A percentile compares a stretch with the other conserved stretches of the same genome.
Conservation (phyloP, 1,140 invertebrate species). For the Cardiocondyla obscurior region DNA sequence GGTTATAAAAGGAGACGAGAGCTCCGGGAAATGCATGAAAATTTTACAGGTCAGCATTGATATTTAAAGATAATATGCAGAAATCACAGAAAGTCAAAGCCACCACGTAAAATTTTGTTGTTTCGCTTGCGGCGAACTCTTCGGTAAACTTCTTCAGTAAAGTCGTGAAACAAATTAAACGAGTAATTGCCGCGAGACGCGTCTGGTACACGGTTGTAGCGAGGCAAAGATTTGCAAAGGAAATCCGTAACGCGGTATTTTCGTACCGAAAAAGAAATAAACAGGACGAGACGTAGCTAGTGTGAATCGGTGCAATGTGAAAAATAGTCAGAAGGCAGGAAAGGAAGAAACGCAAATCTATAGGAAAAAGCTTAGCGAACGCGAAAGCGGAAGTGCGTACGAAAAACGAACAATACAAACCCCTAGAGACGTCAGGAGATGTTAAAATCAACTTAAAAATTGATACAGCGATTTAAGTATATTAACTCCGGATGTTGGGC, state of each 20-base stretch:
- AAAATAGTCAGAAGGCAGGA: conserved; percentile 37
- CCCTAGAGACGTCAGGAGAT: background rate
- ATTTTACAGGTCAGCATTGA: background rate
- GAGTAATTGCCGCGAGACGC: background rate
- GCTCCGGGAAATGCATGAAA: background rate
- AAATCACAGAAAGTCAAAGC: background rate
- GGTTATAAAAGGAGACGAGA: background rate
- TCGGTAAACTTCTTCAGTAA: background rate
- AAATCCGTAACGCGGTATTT: conserved; percentile 51
- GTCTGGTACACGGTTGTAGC: background rate
- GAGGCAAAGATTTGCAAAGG: conserved; percentile 27
- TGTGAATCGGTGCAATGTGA: conserved; percentile 14
- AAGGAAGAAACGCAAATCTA: background rate
- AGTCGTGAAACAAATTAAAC: background rate
- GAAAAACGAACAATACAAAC: background rate
- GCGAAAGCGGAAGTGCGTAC: conserved; percentile 34
- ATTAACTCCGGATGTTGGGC: background rate
- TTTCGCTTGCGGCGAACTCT: background rate
- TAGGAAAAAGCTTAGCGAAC: conserved; percentile 17
- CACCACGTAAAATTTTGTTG: background rate
- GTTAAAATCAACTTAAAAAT: conserved; percentile 7
- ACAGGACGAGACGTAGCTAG: background rate
- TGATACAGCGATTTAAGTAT: background rate
- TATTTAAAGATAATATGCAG: background rate
- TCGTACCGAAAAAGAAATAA: conserved; percentile 39